Conservation (phyloP, 2,888 invertebrate species). For the Elegia similella region DNA sequence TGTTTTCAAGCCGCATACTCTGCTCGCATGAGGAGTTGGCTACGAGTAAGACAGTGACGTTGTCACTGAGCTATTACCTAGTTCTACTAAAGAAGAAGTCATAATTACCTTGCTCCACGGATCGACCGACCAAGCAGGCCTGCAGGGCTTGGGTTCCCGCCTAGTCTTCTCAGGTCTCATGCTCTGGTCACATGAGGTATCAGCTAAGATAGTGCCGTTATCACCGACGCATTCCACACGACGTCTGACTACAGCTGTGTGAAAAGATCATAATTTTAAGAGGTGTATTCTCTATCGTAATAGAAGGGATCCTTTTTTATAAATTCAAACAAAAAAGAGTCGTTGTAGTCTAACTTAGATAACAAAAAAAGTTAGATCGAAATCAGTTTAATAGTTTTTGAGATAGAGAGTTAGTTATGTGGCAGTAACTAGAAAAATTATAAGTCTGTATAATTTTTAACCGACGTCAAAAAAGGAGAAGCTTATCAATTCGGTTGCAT, state of each 20-base stretch:
- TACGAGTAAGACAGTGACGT: slow-evolving; percentile 52
- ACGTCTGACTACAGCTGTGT: slow-evolving; percentile 61
- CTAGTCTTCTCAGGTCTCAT: slow-evolving; percentile 88
- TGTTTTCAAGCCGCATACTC: slow-evolving; percentile 87
- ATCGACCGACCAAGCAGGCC: slow-evolving; percentile 94
- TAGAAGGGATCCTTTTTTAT: too few relatives aligned
- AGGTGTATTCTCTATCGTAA: not conserved
- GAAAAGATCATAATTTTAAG: slow-evolving; percentile 2
- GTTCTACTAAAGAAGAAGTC: too few relatives aligned
- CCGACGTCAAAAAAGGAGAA: too few relatives aligned
- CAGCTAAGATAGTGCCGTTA: slow-evolving; percentile 61
- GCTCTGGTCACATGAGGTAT: slow-evolving; percentile 85
- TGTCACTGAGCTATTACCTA: too few relatives aligned
- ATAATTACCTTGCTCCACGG: slow-evolving; percentile 93
- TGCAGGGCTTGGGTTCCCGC: slow-evolving; percentile 93
- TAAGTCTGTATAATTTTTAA: too few relatives aligned
- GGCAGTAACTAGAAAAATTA: too few relatives aligned
- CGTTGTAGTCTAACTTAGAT: too few relatives aligned
- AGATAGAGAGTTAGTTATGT: too few relatives aligned
- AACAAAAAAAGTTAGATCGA: too few relatives aligned
- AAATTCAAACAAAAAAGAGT: too few relatives aligned
- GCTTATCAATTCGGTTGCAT: too few relatives aligned
- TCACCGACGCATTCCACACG: slow-evolving; percentile 70
- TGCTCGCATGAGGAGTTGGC: slow-evolving; percentile 84
- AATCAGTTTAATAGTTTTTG: too few relatives aligned